Base-by-base conservation (phyloP, 2,797 vertebrate genomes). In the Graptemys geographica region DNA sequence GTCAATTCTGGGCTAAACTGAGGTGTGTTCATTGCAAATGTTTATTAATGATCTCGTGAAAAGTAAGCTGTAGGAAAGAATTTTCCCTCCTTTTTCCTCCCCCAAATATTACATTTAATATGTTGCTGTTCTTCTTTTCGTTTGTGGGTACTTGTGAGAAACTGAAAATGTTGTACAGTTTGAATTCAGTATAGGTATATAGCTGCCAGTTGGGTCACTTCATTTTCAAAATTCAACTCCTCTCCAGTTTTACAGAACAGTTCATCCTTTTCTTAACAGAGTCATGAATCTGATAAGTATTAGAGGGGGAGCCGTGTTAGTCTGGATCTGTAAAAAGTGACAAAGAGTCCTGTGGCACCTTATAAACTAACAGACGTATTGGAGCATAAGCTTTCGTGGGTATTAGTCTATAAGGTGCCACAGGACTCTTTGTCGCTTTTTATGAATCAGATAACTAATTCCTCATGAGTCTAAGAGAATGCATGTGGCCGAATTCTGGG, bases 181-280 rank as follows among this genome's bases (percentile, higher is more conserved):
- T 2, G 3, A 28, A 28, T 65, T 74, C 83, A 92, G 87, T 19
- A 8, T 52, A 52, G 11, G 51, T 74, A 87, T 95, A 86, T 84
- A 72, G 92, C 83, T 94, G 79, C 92, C 91, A 89, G 37, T 81
- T 95, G 92, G 81, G 41, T 92, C 79, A 89, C 87, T 19, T 33
- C 59, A 12, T 65, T 90, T 55, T 92, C 83, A 90, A 92, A 95
- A 89, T 83, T n/a, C 87, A 86, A 2, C 57, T 89, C 37, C 57
- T 95, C 81, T 92, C 90, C 91, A 9, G 69, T 86, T 93, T 92
- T 89, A 84, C 74, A 25, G 94, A 95, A 51, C 87, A 84, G 65
- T 95, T 94, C 95, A 88, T 93, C 83, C 79, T 92, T 97, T 96
- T 89, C 93, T 86, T 87, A 78, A 92, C 94, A 94, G 90, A 78